A percentile compares a stretch with the other conserved stretches of the same genome.
phyloP scores from a whole-genome alignment of 2,113 vertebrate genomes.

The Trochalopteron elliotii region DNA sequence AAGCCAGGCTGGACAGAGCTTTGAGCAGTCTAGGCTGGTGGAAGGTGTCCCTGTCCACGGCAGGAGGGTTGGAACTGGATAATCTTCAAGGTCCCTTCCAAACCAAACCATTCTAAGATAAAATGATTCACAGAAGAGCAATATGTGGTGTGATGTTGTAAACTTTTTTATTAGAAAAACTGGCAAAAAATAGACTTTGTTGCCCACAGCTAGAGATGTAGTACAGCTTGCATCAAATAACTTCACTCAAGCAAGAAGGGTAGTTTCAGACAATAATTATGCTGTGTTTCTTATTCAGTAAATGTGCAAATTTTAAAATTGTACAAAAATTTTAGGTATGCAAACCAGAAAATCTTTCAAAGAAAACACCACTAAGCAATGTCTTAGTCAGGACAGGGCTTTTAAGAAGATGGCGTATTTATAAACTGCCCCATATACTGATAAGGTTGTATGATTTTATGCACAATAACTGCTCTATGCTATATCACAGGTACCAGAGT shows the following conservation, averaged over 20 bases:
- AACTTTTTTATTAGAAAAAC: neutral
- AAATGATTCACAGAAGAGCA: neutral
- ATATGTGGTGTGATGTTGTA: neutral
- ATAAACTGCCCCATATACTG: conserved; percentile 10
- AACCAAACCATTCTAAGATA: neutral
- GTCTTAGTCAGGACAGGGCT: neutral
- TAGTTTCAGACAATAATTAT: neutral
- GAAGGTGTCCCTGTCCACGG: neutral
- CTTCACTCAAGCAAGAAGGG: neutral
- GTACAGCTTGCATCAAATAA: neutral
- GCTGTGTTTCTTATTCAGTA: neutral
- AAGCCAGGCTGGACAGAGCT: neutral
- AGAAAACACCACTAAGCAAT: neutral
- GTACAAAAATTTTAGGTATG: neutral
- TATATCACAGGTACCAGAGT: conserved; percentile 43
- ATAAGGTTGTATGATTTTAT: conserved; percentile 8
- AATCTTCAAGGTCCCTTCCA: neutral
- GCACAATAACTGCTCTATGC: conserved; percentile 9
- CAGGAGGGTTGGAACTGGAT: neutral
- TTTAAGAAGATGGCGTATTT: conserved; percentile 37
- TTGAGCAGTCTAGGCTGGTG: neutral
- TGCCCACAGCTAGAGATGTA: neutral
- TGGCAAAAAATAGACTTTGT: neutral
- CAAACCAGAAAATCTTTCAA: neutral
- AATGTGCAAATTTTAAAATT: neutral